Evolutionary conservation across 2,113 vertebrate species (phyloP).

Genomic region (Saccopteryx leptura): DNA sequence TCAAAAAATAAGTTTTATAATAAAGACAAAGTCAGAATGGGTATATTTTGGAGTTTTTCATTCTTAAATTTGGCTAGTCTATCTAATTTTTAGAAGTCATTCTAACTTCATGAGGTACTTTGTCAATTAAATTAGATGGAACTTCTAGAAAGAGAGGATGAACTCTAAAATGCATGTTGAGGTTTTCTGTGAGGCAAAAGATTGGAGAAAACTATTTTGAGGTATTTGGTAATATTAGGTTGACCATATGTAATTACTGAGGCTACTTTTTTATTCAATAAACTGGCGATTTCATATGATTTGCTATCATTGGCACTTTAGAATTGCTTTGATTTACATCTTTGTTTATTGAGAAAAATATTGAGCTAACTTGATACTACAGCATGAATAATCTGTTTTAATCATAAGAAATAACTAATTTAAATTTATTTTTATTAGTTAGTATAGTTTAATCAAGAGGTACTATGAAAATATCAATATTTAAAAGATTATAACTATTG

Average conservation of each 20-base stretch:
- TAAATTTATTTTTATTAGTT: not conserved
- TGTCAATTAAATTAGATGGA: not conserved
- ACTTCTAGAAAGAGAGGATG: not conserved
- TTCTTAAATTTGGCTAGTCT: not conserved
- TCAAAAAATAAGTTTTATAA: slow-evolving; percentile 13
- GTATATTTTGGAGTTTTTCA: slow-evolving; percentile 13
- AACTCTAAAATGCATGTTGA: not conserved
- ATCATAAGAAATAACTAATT: not conserved
- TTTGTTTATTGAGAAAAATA: slow-evolving; percentile 26
- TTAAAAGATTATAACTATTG: not conserved
- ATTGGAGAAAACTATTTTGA: not conserved
- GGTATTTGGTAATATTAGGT: not conserved
- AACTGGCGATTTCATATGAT: not conserved
- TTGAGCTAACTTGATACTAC: not conserved
- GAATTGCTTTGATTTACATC: not conserved
- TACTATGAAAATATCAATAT: not conserved
- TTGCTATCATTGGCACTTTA: not conserved
- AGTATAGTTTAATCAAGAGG: not conserved
- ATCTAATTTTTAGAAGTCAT: not conserved
- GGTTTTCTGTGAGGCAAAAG: not conserved
- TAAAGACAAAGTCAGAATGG: not conserved
- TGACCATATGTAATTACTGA: not conserved
- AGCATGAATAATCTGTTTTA: not conserved
- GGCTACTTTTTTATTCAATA: not conserved
- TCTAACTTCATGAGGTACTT: not conserved